Evolutionary conservation across 2,888 invertebrate genomes (phyloP).

Genomic region (Odontothrips loti): DNA sequence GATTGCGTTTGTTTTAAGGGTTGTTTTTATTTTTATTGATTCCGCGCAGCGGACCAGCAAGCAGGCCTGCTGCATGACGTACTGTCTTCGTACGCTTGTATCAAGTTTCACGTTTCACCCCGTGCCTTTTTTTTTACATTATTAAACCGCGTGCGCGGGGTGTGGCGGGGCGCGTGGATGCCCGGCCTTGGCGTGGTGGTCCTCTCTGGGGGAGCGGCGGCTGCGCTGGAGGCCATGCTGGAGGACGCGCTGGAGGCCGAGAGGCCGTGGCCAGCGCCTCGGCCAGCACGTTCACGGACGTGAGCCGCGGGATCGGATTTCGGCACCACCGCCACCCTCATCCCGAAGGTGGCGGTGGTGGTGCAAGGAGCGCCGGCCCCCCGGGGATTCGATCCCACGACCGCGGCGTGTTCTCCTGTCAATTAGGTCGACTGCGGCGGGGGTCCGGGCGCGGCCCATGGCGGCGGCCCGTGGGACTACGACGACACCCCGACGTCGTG

Average conservation of each 20-base stretch:
- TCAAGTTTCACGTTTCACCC: not conserved
- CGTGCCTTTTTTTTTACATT: not conserved
- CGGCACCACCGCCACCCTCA: not conserved
- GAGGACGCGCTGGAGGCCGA: not conserved
- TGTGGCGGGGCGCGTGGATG: not conserved
- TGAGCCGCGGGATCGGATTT: not conserved
- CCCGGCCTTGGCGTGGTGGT: not conserved
- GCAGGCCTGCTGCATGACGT: no score
- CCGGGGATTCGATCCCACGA: slow-evolving; percentile 17
- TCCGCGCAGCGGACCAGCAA: no score
- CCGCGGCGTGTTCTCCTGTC: slow-evolving; percentile 2
- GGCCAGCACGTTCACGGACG: not conserved
- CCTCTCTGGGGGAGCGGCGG: not conserved
- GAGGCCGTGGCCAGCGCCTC: not conserved
- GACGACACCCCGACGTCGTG: no score
- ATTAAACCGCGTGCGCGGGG: not conserved
- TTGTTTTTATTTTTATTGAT: no score
- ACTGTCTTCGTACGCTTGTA: not conserved
- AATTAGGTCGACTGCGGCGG: not conserved
- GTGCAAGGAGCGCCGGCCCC: not conserved
- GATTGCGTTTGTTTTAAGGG: no score
- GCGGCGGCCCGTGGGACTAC: not conserved
- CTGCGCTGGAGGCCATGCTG: not conserved
- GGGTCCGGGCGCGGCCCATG: not conserved
- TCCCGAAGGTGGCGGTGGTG: not conserved